A percentile compares a stretch with the other conserved stretches of the same genome.
Conservation (phyloP, 2,113 vertebrate genomes). For the Tringa solitaria region DNA sequence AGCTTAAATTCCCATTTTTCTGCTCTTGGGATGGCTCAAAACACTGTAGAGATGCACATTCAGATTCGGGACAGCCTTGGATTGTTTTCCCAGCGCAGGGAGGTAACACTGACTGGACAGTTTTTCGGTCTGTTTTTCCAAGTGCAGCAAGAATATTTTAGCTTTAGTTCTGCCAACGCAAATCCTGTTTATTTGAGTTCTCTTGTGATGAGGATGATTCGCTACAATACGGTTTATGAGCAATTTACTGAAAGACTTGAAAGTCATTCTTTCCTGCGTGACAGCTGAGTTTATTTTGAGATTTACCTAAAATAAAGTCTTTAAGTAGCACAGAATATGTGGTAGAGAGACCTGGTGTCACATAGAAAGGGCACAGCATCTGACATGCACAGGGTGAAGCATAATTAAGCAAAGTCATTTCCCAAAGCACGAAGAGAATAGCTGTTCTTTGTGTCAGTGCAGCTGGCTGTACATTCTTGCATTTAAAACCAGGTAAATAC, state of each 20-base stretch:
- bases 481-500: not conserved
- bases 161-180: slow-evolving; percentile 18
- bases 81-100: not conserved
- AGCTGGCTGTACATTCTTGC: not conserved
- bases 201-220: not conserved
- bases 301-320: not conserved
- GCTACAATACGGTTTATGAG: not conserved
- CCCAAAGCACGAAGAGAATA: not conserved
- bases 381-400: not conserved
- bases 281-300: not conserved
- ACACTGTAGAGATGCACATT: not conserved
- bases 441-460: not conserved
- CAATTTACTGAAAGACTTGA: not conserved
- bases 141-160: slow-evolving; percentile 15
- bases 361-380: not conserved
- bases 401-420: not conserved
- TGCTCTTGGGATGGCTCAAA: not conserved
- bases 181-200: slow-evolving; percentile 22
- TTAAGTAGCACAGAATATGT: not conserved
- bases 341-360: not conserved
- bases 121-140: slow-evolving; percentile 23
- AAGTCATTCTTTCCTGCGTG: not conserved
- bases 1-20: not conserved
- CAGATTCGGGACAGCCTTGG: not conserved
- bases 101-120: not conserved